These are phyloP conservation scores for Tiliqua scincoides DNA, from an alignment of 2,113 vertebrate species.

Conservation along the genomic window DNA sequence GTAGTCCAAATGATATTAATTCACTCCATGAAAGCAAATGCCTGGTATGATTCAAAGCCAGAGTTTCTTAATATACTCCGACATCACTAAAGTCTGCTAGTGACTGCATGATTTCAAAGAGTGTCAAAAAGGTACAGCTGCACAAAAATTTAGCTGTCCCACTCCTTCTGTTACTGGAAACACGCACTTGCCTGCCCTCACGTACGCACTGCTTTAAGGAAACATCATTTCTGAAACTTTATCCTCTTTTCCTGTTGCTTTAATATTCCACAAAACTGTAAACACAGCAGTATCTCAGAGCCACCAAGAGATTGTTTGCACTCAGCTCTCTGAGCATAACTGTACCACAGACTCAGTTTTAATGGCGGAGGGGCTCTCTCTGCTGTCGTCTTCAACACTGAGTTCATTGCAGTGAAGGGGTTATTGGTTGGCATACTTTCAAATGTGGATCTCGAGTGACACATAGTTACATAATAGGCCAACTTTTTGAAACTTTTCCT, in stretches of 20 bases:
- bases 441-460: background rate
- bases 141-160: constrained; percentile 14
- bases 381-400: constrained; percentile 32
- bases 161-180: constrained; percentile 17
- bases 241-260: constrained; percentile 71
- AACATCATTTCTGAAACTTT: constrained; percentile 14
- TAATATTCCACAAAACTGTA: constrained; percentile 76
- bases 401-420: constrained; percentile 16
- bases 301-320: constrained; percentile 65
- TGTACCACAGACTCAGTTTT: constrained; percentile 40
- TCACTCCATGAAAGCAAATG: background rate
- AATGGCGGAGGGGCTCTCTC: constrained; percentile 38
- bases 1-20: background rate
- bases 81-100: background rate
- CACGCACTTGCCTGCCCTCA: background rate
- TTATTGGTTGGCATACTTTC: constrained; percentile 9
- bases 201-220: constrained; percentile 47
- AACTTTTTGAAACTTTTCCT: background rate
- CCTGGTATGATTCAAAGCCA: background rate
- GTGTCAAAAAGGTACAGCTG: constrained; percentile 12
- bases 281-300: constrained; percentile 78
- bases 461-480: background rate
- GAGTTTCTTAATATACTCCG: background rate
- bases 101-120: background rate
- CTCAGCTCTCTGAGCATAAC: constrained; percentile 47